Evolutionary conservation across 2,797 vertebrate genomes (phyloP).

Genomic region (Sebastes goodei): DNA sequence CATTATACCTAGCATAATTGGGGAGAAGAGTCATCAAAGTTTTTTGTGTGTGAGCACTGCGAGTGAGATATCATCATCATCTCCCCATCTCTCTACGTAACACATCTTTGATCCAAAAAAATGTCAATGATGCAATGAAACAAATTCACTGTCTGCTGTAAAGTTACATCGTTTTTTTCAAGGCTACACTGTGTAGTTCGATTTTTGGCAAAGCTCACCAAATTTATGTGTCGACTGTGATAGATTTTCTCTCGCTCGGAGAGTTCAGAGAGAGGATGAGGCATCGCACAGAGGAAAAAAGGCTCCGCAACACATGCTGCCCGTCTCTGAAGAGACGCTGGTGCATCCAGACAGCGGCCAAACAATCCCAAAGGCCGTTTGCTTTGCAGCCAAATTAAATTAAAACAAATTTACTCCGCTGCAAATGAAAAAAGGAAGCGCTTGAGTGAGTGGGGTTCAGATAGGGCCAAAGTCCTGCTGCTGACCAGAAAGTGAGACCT

Average conservation of each 20-base stretch:
- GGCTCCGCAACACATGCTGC: constrained; percentile 40
- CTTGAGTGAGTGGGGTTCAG: constrained; percentile 47
- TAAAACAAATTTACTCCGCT: constrained; percentile 67
- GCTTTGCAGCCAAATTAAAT: constrained; percentile 77
- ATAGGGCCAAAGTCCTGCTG: constrained; percentile 58
- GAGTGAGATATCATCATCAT: constrained; percentile 5
- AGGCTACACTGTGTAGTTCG: constrained; percentile 6
- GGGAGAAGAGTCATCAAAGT: background rate
- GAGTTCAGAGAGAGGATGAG: constrained; percentile 46
- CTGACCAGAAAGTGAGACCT: constrained; percentile 57
- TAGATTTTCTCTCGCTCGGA: constrained; percentile 40
- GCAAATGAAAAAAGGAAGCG: constrained; percentile 63
- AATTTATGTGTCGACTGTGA: constrained; percentile 35
- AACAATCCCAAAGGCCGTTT: constrained; percentile 61
- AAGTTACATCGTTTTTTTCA: constrained; percentile 18
- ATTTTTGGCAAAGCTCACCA: constrained; percentile 39
- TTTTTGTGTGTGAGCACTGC: background rate
- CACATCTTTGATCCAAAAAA: constrained; percentile 27
- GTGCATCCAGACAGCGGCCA: constrained; percentile 55
- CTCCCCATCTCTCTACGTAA: background rate
- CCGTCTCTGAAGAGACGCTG: constrained; percentile 34
- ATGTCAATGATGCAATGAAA: constrained; percentile 20
- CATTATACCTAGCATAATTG: background rate
- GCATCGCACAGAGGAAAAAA: constrained; percentile 25
- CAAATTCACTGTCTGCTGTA: background rate